phyloP scores from a whole-genome alignment of 1,140 invertebrate species.

The Gonioctena quinquepunctata region DNA sequence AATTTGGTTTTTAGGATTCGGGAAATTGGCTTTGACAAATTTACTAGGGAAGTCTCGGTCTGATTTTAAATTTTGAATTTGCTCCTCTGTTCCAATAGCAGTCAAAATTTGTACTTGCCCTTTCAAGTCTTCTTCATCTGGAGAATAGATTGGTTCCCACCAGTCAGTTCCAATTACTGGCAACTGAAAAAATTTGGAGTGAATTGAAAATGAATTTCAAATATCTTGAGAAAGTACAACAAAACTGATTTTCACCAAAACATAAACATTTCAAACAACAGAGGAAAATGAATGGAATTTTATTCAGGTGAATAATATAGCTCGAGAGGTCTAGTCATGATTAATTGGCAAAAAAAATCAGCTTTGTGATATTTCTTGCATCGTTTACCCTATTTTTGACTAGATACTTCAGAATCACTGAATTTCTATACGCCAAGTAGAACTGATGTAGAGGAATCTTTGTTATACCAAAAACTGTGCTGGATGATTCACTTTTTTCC shows the following conservation, averaged over 20 bases:
- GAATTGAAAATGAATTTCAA: no score
- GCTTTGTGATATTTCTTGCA: no score
- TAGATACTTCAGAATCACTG: slow-evolving; percentile 61
- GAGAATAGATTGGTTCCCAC: slow-evolving; percentile 60
- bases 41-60: slow-evolving; percentile 58
- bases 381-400: slow-evolving; percentile 41
- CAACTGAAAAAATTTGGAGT: slow-evolving; percentile 52
- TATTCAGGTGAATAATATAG: no score
- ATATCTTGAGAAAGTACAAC: no score
- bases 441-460: slow-evolving; percentile 65
- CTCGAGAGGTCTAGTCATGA: no score
- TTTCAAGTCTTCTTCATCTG: slow-evolving; percentile 50
- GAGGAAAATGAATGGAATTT: no score
- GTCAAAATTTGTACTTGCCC: slow-evolving; percentile 62
- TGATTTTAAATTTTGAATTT: slow-evolving; percentile 62
- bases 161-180: slow-evolving; percentile 65
- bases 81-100: slow-evolving; percentile 64
- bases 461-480: slow-evolving; percentile 59
- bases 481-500: slow-evolving; percentile 50
- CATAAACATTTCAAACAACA: no score
- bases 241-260: no score
- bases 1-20: background rate
- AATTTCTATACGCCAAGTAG: slow-evolving; percentile 64
- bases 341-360: no score
- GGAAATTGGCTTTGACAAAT: slow-evolving; percentile 36